Conservation (phyloP, 1,140 invertebrate species). For the Atopsyche davidsoni region DNA sequence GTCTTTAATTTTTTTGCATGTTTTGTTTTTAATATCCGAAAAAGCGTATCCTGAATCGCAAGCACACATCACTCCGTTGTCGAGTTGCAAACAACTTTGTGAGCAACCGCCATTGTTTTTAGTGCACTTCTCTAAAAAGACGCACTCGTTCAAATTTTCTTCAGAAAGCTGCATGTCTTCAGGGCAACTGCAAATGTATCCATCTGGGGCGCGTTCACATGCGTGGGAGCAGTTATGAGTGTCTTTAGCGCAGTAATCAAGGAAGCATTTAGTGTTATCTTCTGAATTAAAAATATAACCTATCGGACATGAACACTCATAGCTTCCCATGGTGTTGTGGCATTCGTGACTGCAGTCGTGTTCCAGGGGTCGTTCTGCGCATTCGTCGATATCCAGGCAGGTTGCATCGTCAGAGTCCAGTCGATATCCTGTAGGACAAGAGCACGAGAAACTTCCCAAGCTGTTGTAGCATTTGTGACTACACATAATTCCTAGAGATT, state of each 20-base stretch:
- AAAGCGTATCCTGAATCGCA: background rate
- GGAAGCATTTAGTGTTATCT: conserved; percentile 45
- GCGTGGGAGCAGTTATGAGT: conserved; percentile 27
- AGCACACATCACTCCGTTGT: background rate
- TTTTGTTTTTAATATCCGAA: background rate
- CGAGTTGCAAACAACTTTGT: conserved; percentile 1
- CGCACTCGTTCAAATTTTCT: conserved; percentile 20
- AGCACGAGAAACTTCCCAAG: conserved; percentile 52
- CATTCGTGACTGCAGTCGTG: conserved; percentile 42
- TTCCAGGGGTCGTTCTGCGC: conserved; percentile 32
- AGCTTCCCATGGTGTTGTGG: conserved; percentile 52
- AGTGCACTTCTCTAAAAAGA: conserved; percentile 35
- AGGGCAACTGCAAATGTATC: conserved; percentile 25
- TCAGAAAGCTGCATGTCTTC: conserved; percentile 30
- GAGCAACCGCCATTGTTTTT: conserved; percentile 23
- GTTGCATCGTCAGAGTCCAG: conserved; percentile 39
- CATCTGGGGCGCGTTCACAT: conserved; percentile 33
- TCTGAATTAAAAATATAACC: conserved; percentile 40
- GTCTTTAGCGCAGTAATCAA: conserved; percentile 51
- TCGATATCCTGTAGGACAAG: conserved; percentile 42
- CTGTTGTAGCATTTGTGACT: conserved; percentile 69
- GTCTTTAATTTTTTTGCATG: background rate
- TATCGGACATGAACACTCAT: conserved; percentile 44
- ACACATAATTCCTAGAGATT: conserved; percentile 37
- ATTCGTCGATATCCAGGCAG: conserved; percentile 49